Evolutionary conservation across 2,888 invertebrate species (phyloP), one percentile per base, ranked within the genome.

Genomic region (Brachypterus glaber): DNA sequence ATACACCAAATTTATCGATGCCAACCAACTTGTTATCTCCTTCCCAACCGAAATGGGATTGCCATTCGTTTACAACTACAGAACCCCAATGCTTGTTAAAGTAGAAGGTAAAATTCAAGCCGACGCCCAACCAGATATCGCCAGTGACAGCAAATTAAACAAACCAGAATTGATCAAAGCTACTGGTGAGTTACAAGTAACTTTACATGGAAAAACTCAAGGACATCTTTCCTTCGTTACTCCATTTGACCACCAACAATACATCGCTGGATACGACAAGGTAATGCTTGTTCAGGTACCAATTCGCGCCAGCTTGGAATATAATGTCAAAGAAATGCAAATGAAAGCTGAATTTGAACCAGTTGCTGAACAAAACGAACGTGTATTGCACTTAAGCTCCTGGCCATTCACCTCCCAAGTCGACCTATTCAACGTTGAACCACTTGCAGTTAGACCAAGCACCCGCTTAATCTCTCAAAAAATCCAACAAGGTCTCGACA

Each of bases 31-130:
- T 4, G 71, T 72, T 7, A 60, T 82, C 11, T 75, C 76, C 62
- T 77, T 82, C 70, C 82, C 84, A 2, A 72, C 79, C n/a, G 76
- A 75, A 40, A 73, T 72, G 49, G 84, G 84, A 58, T 66, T 82
- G 49, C 82, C 83, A 8, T 80, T 80, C 59, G 63, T 76, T 41
- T 81, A 69, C 62, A 73, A 72, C 36, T 71, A 75, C 52, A 73
- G 74, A 37, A 69, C 67, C 37, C 81, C 81, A 7, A 66, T 70
- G 8, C 58, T 77, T 13, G 46, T 77, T 15, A 72, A 71, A 46
- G 48, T 74, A 7, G 64, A 70, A 44, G 71, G 72, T 39, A 66
- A 72, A 39, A 54, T 69, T 2, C 66, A 69, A 40, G 71, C 65
- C 30, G 57, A 63, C 39, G 54, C 71, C 15, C 59, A 67, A 49